A percentile compares a stretch with the other conserved stretches of the same genome.
phyloP scores from a whole-genome alignment of 2,888 invertebrate genomes.

The Drosophila rellima region DNA sequence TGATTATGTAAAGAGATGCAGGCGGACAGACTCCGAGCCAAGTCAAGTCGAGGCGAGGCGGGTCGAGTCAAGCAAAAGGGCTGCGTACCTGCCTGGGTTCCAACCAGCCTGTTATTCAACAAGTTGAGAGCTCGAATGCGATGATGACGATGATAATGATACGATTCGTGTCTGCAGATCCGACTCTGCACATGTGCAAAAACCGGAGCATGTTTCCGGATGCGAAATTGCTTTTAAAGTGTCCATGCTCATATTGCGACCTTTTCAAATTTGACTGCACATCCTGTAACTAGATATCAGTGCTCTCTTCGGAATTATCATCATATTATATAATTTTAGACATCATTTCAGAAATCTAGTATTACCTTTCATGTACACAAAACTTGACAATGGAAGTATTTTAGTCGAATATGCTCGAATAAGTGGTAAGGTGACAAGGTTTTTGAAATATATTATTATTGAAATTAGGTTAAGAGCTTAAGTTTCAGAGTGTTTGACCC shows the following conservation, averaged over 20 bases:
- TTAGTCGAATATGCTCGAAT: too few species aligned
- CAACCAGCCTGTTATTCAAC: slow-evolving; percentile 69
- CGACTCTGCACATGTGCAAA: slow-evolving; percentile 29
- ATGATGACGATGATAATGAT: slow-evolving; percentile 34
- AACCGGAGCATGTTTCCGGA: slow-evolving; percentile 67
- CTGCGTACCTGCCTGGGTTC: slow-evolving; percentile 36
- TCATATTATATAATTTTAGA: background rate
- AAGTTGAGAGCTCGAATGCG: slow-evolving; percentile 46
- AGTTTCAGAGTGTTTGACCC: too few species aligned
- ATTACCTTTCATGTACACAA: too few species aligned
- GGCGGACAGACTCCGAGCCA: slow-evolving; percentile 26
- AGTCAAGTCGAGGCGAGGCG: too few species aligned
- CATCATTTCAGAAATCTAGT: too few species aligned
- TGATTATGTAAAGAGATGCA: slow-evolving; percentile 73
- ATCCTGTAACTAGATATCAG: slow-evolving; percentile 11
- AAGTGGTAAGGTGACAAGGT: too few species aligned
- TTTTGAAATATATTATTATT: too few species aligned
- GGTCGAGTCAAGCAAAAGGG: slow-evolving; percentile 48
- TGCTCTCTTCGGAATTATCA: background rate
- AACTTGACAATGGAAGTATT: too few species aligned
- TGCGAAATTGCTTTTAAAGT: slow-evolving; percentile 43
- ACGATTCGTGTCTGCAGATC: slow-evolving; percentile 10
- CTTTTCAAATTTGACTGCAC: slow-evolving; percentile 1
- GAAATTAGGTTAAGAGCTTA: too few species aligned
- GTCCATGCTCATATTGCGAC: slow-evolving; percentile 14